A percentile compares a stretch with the other conserved stretches of the same genome.
phyloP scores from a whole-genome alignment of 2,113 vertebrate genomes.

The Craseonycteris thonglongyai region DNA sequence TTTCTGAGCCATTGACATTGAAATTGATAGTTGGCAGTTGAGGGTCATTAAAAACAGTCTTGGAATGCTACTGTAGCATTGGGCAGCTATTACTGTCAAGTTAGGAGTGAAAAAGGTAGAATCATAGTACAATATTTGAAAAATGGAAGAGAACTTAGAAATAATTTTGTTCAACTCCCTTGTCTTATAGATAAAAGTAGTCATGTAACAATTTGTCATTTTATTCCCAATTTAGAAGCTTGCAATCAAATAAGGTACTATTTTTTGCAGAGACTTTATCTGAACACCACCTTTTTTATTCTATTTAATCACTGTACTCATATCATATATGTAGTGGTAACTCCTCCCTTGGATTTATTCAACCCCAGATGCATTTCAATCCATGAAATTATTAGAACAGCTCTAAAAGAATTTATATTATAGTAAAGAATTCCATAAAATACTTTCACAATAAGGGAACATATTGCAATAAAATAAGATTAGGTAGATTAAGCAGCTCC shows the following conservation, averaged over 20 bases:
- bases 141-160: slow-evolving; percentile 48
- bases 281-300: background rate
- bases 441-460: background rate
- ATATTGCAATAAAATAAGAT: slow-evolving; percentile 22
- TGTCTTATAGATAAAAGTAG: slow-evolving; percentile 47
- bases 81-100: slow-evolving; percentile 33
- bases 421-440: slow-evolving; percentile 5
- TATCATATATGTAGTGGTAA: background rate
- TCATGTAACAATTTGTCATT: slow-evolving; percentile 47
- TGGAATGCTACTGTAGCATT: background rate
- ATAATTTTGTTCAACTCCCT: slow-evolving; percentile 43
- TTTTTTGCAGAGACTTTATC: background rate
- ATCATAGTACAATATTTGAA: slow-evolving; percentile 32
- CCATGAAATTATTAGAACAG: background rate
- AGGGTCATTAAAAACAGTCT: slow-evolving; percentile 38
- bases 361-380: background rate
- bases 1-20: slow-evolving; percentile 10
- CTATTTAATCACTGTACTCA: background rate
- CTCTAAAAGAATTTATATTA: slow-evolving; percentile 10
- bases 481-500: background rate
- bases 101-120: slow-evolving; percentile 16
- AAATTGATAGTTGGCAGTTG: slow-evolving; percentile 41
- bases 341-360: background rate
- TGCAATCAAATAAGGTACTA: background rate
- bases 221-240: slow-evolving; percentile 46